Conservation (phyloP, 2,113 vertebrate species). For the Cygnus buccinator region DNA sequence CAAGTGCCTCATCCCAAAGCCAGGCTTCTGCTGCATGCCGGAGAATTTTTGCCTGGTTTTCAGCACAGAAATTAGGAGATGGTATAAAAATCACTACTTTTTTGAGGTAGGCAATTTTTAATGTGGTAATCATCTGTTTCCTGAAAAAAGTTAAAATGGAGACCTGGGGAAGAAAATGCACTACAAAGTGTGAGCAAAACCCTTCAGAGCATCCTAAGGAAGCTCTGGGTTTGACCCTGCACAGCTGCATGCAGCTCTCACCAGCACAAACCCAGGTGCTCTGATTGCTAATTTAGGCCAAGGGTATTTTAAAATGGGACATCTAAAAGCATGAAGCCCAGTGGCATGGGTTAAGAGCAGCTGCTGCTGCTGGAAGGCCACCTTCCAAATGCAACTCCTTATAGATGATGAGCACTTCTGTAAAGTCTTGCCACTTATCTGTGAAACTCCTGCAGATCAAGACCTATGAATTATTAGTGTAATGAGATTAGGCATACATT, state of each 20-base stretch:
- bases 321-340: not conserved
- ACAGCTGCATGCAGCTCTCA: not conserved
- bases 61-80: not conserved
- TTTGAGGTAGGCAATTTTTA: not conserved
- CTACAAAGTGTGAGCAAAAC: not conserved
- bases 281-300: not conserved
- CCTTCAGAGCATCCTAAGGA: not conserved
- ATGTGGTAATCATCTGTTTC: conserved; percentile 18
- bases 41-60: not conserved
- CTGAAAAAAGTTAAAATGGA: not conserved
- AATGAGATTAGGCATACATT: not conserved
- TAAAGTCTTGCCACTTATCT: not conserved
- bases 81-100: not conserved
- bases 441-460: not conserved
- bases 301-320: not conserved
- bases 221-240: not conserved
- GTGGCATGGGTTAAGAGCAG: not conserved
- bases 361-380: accelerated
- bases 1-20: not conserved
- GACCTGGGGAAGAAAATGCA: not conserved
- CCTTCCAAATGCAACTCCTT: not conserved
- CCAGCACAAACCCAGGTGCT: not conserved
- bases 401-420: not conserved
- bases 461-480: not conserved
- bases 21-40: not conserved